phyloP scores from a whole-genome alignment of 2,888 invertebrate species.

The Leucoma salicis region DNA sequence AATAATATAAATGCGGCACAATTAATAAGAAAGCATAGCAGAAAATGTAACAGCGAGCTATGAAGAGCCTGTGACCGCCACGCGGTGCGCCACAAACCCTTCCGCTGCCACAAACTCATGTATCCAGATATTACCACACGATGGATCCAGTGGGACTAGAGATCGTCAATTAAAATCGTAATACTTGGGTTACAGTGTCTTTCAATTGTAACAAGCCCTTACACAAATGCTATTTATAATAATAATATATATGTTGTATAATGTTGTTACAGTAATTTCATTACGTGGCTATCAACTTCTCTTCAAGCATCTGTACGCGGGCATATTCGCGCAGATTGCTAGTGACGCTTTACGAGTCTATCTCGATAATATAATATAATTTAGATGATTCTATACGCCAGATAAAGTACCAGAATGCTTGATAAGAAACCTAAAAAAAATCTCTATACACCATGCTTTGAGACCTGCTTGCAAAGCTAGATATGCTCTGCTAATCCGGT shows the following conservation, averaged over 20 bases:
- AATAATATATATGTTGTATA: slow-evolving; percentile 68
- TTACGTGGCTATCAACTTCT: slow-evolving; percentile 79
- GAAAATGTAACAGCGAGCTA: slow-evolving; percentile 48
- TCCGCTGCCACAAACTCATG: slow-evolving; percentile 47
- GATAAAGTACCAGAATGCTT: slow-evolving; percentile 64
- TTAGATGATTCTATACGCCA: slow-evolving; percentile 39
- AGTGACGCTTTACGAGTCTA: slow-evolving; percentile 25
- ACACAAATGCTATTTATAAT: slow-evolving; percentile 83
- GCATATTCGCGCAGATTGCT: slow-evolving; percentile 38
- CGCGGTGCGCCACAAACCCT: slow-evolving; percentile 32
- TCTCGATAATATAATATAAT: slow-evolving; percentile 26
- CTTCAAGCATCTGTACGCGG: slow-evolving; percentile 68
- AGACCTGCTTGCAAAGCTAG: slow-evolving; percentile 73
- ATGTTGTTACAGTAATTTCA: slow-evolving; percentile 82
- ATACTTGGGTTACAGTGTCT: slow-evolving; percentile 85
- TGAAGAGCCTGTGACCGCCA: slow-evolving; percentile 31
- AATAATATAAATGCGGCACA: slow-evolving; percentile 74
- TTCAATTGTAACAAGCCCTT: slow-evolving; percentile 83
- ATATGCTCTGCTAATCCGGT: slow-evolving; percentile 66
- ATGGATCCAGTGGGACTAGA: slow-evolving; percentile 86
- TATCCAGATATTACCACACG: slow-evolving; percentile 68
- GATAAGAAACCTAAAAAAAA: slow-evolving; percentile 76
- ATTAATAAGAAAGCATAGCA: slow-evolving; percentile 77
- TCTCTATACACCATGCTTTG: slow-evolving; percentile 79
- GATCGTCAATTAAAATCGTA: slow-evolving; percentile 84